Base-by-base conservation (phyloP, 2,888 invertebrate genomes). In the Neocrepidodera transversa region DNA sequence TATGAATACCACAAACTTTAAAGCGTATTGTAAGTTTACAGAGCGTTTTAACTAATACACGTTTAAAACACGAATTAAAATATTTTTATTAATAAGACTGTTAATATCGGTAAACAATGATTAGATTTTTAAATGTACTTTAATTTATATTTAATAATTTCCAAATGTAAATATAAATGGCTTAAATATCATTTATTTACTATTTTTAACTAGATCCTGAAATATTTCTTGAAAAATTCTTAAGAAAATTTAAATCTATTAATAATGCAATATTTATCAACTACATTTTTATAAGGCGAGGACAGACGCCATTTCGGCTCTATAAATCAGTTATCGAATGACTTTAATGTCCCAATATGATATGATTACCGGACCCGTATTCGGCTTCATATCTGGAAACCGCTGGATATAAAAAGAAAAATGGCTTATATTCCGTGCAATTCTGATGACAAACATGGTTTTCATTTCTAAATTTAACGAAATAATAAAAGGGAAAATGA, bases 281-380 rank as follows among this genome's bases (percentile, higher is more conserved):
- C 67, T 67, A 72, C 73, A 75, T 74, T 76, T 75, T 71, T 72
- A 73, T 74, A 71, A 72, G 65, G 73, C 74, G 74, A 69, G 70
- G 71, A 74, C 74, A 72, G 71, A 68, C 71, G 66, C 62, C 62
- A 60, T 59, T 63, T 61, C 57, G 51, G 73, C 68, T 71, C 65
- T 70, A 72, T 76, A 76, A 76, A 76, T 76, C 76, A 75, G 68
- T 64, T 66, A 73, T 70, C 69, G 72, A 72, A 69, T 71, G 74
- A 73, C 72, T 75, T 73, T 76, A 75, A 76, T 76, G 74, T 74
- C 69, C 71, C 68, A 72, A 74, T 75, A 71, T 73, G 74, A 74
- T 75, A 74, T 73, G 74, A 75, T 75, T 73, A 75, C 71, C 70
- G 67, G 67, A 68, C 60, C 58, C 63, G 68, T 61, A 66, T 66